These are phyloP conservation scores for Mycetomoellerius zeteki DNA, from an alignment of 1,140 invertebrate genomes.

Conservation along the genomic window DNA sequence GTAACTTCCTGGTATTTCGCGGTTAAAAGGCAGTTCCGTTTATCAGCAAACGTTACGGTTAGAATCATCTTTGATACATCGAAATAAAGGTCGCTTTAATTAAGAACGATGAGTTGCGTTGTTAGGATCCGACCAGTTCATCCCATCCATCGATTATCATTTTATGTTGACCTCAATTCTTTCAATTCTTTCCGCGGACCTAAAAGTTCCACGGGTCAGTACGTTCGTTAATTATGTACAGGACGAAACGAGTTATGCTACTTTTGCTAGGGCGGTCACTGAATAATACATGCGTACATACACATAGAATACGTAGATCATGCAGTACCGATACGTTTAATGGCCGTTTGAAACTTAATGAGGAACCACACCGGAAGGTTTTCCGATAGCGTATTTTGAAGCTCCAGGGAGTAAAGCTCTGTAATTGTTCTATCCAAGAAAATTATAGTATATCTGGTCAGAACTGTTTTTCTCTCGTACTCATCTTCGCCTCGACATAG, in stretches of 20 bases:
- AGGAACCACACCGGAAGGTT: constrained; percentile 17
- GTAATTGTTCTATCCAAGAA: not conserved
- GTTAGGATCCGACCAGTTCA: not conserved
- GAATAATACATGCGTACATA: constrained; percentile 33
- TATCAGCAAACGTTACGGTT: constrained; percentile 4
- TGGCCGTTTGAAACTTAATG: constrained; percentile 42
- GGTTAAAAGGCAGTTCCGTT: not conserved
- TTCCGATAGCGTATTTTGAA: not conserved
- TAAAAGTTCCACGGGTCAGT: not conserved
- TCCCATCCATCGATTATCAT: not conserved
- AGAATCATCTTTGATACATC: not conserved
- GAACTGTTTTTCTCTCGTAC: not conserved
- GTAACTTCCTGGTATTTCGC: not conserved
- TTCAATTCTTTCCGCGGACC: not conserved
- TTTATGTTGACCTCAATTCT: constrained; percentile 16
- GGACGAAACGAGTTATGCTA: constrained; percentile 7
- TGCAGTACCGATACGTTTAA: constrained; percentile 23
- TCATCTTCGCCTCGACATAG: not conserved
- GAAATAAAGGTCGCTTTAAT: constrained; percentile 55
- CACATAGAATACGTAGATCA: not conserved
- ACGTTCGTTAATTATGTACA: not conserved
- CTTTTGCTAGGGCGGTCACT: not conserved
- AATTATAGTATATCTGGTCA: not conserved
- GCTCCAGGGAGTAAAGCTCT: too few relatives aligned
- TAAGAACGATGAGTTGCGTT: constrained; percentile 21